A percentile compares a stretch with the other conserved stretches of the same genome.
Conservation (phyloP, 2,113 vertebrate species). For the Todiramphus chloris region DNA sequence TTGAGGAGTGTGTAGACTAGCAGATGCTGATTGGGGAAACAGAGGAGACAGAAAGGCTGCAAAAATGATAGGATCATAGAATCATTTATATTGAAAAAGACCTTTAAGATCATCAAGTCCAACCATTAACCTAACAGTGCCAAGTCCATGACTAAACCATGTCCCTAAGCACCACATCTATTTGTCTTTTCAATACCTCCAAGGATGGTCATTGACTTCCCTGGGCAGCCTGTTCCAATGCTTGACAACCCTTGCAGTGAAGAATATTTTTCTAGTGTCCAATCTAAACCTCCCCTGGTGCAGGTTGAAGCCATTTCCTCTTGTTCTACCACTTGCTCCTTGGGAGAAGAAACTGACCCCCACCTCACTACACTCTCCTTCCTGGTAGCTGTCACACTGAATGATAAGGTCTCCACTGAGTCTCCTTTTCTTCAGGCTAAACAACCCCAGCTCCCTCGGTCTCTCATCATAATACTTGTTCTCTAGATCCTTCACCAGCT, state of each 20-base stretch:
- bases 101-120: too few species aligned
- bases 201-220: too few species aligned
- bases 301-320: neutral
- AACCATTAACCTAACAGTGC: neutral
- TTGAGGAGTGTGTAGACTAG: too few species aligned
- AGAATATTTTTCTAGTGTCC: neutral
- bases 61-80: neutral
- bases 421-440: neutral
- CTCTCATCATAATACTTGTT: too few species aligned
- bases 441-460: neutral
- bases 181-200: neutral
- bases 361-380: neutral
- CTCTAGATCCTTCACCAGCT: too few species aligned
- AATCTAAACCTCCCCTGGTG: too few species aligned
- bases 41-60: neutral
- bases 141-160: neutral
- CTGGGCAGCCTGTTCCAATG: neutral
- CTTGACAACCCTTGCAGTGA: neutral
- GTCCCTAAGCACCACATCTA: neutral
- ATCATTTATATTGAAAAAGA: neutral
- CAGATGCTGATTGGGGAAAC: neutral
- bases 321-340: neutral
- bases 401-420: neutral
- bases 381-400: neutral
- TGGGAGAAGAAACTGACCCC: neutral